Base-by-base conservation (phyloP, 37 sponge, comb jelly and placozoan species). In the Bolinopsis microptera region DNA sequence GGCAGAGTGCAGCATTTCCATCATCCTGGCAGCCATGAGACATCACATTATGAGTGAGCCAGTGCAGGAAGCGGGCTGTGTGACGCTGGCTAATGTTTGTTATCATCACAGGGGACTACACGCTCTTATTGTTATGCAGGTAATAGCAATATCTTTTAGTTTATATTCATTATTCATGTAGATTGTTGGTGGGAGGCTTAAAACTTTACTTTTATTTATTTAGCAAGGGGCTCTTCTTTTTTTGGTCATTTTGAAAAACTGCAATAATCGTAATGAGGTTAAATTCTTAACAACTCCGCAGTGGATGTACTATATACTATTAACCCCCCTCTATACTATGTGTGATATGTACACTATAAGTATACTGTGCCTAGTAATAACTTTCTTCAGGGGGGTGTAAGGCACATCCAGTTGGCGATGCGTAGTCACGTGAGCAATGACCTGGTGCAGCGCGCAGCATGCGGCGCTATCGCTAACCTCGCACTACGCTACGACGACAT, bases 11-110 rank as follows among this genome's bases (percentile, higher is more conserved):
- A 80, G 82, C 33, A 34, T 80, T 80, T 80, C 82, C 3, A 80
- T 80, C 30, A 30, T 80, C 37, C 37, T 80, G 82, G 82, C 82
- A 80, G 82, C 82, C 3, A 80, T 80, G 82, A 33, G 82, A 35
- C 82, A 80, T 34, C 82, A 80, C 82, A 80, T 80, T 37, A 80
- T 80, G 82, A 80, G 82, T 80, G 82, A 80, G 37, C 82, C 82
- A 23, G 82, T 80, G 3, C 82, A 80, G 37, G 82, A 80, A 35
- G 82, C 82, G 23, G 82, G 82, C 21, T 80, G 82, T 80, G 82
- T 80, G 3, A 80, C 82, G 9, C 82, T 80, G 38, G 82, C 82
- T 2, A 80, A 80, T 30, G 33, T 80, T 30, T 80, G 82, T 30
- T 80, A 80, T 30, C 35, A 31, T 37, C 82, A 80, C 82, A 80